phyloP scores from a whole-genome alignment of 2,888 invertebrate species.

The Cryptocephalus primarius region DNA sequence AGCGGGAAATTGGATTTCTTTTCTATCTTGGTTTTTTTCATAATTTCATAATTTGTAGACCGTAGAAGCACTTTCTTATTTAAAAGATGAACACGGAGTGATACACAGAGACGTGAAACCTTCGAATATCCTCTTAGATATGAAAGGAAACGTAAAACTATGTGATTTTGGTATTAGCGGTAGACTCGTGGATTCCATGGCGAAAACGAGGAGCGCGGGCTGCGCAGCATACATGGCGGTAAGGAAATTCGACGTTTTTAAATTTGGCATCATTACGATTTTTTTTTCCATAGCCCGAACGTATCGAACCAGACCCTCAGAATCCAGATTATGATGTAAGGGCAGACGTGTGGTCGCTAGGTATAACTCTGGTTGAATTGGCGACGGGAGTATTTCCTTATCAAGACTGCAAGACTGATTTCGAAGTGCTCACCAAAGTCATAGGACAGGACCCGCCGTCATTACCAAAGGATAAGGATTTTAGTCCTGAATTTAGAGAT shows the following conservation, averaged over 20 bases:
- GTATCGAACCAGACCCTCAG: slow-evolving; percentile 88
- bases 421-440: slow-evolving; percentile 88
- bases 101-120: slow-evolving; percentile 99
- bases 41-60: slow-evolving; percentile 54
- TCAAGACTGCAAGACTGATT: slow-evolving; percentile 91
- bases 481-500: slow-evolving; percentile 75
- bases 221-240: slow-evolving; percentile 99
- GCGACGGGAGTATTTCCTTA: slow-evolving; percentile 95
- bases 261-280: too few species aligned
- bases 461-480: slow-evolving; percentile 66
- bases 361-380: slow-evolving; percentile 91
- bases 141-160: slow-evolving; percentile 88
- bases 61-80: slow-evolving; percentile 90
- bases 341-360: slow-evolving; percentile 98
- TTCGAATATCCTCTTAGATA: slow-evolving; percentile 94
- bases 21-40: not conserved
- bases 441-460: slow-evolving; percentile 81
- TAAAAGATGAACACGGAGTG: slow-evolving; percentile 93
- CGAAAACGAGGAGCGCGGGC: slow-evolving; percentile 91
- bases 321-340: slow-evolving; percentile 96
- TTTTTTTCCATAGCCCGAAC: slow-evolving; percentile 64
- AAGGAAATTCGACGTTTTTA: slow-evolving; percentile 31
- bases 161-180: slow-evolving; percentile 99
- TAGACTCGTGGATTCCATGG: slow-evolving; percentile 93
- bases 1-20: slow-evolving; percentile 23